Base-by-base conservation (phyloP, 2,797 vertebrate genomes). In the Morus bassanus region DNA sequence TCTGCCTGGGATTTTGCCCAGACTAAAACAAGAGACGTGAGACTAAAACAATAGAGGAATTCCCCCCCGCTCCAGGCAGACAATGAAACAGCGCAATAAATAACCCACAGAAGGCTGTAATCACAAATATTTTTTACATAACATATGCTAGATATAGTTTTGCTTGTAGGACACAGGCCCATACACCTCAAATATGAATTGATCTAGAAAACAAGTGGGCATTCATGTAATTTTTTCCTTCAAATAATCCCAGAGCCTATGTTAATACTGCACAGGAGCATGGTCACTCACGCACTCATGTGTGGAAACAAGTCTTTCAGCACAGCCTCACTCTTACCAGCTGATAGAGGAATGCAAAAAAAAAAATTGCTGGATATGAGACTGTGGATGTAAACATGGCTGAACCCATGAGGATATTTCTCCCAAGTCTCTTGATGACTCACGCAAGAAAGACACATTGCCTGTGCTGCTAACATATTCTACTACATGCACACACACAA, bases 381-480 rank as follows among this genome's bases (percentile, higher is more conserved):
- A 50, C 77, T 83, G 67, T 86, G 81, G 61, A 54, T 63, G 13
- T 50, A 82, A 82, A 91, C 31, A 59, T 14, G 79, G 70, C 60
- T 65, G 72, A 93, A 75, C 10, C 13, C 0, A 1, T 23, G 17
- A 67, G 65, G 61, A 13, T 65, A 64, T 56, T 86, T 84, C 79
- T 80, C 61, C 17, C 1, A 6, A 24, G 51, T 67, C 59, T 86
- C 79, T 81, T 16, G 1, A 56, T 31, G 51, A 77, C 70, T 84
- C 4, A 1, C 1, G 12, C 51, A 84, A 72, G 93, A 50, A 90
- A 82, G 91, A 88, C 89, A 37, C 1, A 8, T 53, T 54, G 79
- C 65, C 65, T 35, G 61, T 68, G 78, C 85, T 93, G 69, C 67
- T 92, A 91, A 89, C 48, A 22, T 89, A 94, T 95, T 96, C 94